phyloP scores from a whole-genome alignment of 2,113 vertebrate genomes.

The Pterophyllum scalare region DNA sequence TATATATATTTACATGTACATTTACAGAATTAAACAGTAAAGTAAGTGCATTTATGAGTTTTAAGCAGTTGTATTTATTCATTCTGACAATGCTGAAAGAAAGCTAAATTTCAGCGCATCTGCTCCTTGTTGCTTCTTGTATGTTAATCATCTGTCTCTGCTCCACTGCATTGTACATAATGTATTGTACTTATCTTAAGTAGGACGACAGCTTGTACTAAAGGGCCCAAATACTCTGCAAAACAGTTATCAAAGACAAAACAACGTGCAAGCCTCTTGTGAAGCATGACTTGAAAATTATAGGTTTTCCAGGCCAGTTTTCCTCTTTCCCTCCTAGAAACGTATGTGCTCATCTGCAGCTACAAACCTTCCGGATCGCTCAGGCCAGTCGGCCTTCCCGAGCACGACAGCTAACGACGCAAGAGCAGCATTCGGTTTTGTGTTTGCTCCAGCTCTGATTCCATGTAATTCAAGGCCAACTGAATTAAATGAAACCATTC shows the following conservation, averaged over 20 bases:
- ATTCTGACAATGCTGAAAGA: no score
- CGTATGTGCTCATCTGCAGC: background rate
- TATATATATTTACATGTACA: no score
- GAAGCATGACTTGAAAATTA: no score
- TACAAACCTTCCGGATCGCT: background rate
- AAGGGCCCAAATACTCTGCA: background rate
- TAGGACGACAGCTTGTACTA: background rate
- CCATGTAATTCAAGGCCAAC: background rate
- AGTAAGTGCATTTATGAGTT: no score
- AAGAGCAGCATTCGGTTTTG: background rate
- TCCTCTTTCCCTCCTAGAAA: background rate
- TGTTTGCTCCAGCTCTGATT: background rate
- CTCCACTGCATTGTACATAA: no score
- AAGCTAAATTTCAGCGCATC: no score
- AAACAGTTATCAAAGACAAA: background rate
- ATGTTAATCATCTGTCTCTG: no score
- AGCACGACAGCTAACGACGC: background rate
- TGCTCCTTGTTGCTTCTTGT: no score
- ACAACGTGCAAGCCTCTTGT: background rate
- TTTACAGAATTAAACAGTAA: no score
- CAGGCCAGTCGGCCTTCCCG: background rate
- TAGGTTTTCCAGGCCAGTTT: background rate
- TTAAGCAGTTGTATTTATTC: no score
- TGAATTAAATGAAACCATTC: background rate
- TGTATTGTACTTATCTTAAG: no score